Conservation (phyloP, 2,797 vertebrate genomes). For the Leptodactylus fallax region DNA sequence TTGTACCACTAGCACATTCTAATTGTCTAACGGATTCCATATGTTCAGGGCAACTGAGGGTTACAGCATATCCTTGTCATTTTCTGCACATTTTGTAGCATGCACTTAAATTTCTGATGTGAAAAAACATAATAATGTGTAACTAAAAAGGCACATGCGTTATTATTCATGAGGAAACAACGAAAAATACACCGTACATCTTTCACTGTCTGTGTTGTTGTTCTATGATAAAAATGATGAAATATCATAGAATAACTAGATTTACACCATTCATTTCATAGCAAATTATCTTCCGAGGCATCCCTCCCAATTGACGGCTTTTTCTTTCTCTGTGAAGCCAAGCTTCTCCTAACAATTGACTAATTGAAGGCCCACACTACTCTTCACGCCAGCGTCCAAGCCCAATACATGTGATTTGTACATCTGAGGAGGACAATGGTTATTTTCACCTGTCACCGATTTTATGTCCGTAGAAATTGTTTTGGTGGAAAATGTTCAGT, state of each 20-base stretch:
- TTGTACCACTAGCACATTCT: neutral
- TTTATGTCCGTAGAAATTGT: slow-evolving; percentile 55
- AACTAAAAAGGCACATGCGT: neutral
- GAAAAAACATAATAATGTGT: neutral
- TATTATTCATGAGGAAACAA: neutral
- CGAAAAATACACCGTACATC: slow-evolving; percentile 39
- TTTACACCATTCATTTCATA: slow-evolving; percentile 1
- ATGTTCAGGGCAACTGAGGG: neutral
- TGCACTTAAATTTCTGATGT: neutral
- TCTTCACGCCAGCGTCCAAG: neutral
- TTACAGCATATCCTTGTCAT: neutral
- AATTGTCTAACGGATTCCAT: neutral
- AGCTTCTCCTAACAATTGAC: slow-evolving; percentile 27
- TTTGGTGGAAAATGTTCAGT: slow-evolving; percentile 46
- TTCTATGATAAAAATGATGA: slow-evolving; percentile 18
- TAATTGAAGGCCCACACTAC: slow-evolving; percentile 28
- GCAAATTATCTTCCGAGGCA: neutral
- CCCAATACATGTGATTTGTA: slow-evolving; percentile 45
- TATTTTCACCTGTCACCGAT: slow-evolving; percentile 58
- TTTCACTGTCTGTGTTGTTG: slow-evolving; percentile 62
- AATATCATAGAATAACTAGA: slow-evolving; percentile 30
- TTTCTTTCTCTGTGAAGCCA: slow-evolving; percentile 2
- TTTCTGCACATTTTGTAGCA: neutral
- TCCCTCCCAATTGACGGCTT: slow-evolving; percentile 7
- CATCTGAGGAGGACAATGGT: slow-evolving; percentile 32